Conservation (phyloP, 2,888 invertebrate species). For the Diplazon laetatorius region DNA sequence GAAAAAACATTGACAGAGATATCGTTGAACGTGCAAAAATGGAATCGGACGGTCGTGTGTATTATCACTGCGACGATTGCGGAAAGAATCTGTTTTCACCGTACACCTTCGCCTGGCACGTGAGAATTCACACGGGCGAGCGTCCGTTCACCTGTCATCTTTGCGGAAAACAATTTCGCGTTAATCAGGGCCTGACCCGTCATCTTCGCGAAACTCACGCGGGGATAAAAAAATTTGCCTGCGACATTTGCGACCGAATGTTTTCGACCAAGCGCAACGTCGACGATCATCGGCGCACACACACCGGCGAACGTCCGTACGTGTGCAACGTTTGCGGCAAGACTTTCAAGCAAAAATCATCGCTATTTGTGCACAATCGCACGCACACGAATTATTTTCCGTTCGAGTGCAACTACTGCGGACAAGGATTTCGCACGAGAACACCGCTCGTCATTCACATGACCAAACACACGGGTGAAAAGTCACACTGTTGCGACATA, state of each 20-base stretch:
- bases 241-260: slow-evolving; percentile 84
- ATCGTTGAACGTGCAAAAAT: slow-evolving; percentile 76
- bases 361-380: slow-evolving; percentile 86
- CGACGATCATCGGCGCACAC: slow-evolving; percentile 83
- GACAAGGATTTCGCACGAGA: slow-evolving; percentile 85
- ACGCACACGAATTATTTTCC: slow-evolving; percentile 85
- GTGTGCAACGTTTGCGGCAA: slow-evolving; percentile 85
- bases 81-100: slow-evolving; percentile 85
- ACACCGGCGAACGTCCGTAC: slow-evolving; percentile 82
- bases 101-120: slow-evolving; percentile 86
- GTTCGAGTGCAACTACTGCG: slow-evolving; percentile 85
- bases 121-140: slow-evolving; percentile 87
- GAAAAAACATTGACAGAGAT: slow-evolving; percentile 75
- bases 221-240: slow-evolving; percentile 85
- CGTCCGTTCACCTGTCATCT: slow-evolving; percentile 87
- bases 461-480: slow-evolving; percentile 86
- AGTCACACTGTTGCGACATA: slow-evolving; percentile 85
- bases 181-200: slow-evolving; percentile 86
- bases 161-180: slow-evolving; percentile 87
- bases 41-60: slow-evolving; percentile 83
- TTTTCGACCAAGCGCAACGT: slow-evolving; percentile 86
- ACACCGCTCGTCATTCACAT: slow-evolving; percentile 85
- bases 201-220: slow-evolving; percentile 87
- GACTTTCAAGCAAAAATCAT: slow-evolving; percentile 87
- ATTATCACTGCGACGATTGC: slow-evolving; percentile 85